Base-by-base conservation (phyloP, 2,797 vertebrate genomes). In the Sebastes hubbsi region DNA sequence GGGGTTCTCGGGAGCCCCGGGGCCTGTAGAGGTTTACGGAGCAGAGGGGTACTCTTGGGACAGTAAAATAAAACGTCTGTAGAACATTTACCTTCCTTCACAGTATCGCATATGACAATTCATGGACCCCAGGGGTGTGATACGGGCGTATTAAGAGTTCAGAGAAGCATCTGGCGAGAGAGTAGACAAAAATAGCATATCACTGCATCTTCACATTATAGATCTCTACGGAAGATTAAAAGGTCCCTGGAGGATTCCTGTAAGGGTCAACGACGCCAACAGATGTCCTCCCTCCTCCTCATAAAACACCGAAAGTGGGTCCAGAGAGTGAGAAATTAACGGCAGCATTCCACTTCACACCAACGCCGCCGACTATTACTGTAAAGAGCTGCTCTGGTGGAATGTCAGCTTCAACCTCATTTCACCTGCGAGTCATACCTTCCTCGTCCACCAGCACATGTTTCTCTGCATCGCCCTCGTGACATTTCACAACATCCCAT, bases 131-230 rank as follows among this genome's bases (percentile, higher is more conserved):
- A 25, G 54, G 86, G 91, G 91, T 64, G 82, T 32, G 69, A 84
- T 92, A 32, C 2, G 22, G 25, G 14, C 78, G 36, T 38, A 87
- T 87, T 87, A 81, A 81, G 76, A 81, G 88, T 84, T 90, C 78
- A 77, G 81, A 13, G 52, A 78, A 87, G 89, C 89, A 91, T 92
- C 88, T 92, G 91, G 89, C 27, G 22, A 69, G 76, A 81, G 80
- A 71, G 72, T 11, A 20, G 88, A 93, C 82, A 89, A 84, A 93
- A 93, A 94, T 91, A 92, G 91, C 82, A 67, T 6, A 81, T 83
- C 82, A 16, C 80, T 49, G 79, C 69, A 82, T 88, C 82, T 80
- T 83, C 69, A 34, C 82, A 71, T 89, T 85, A 82, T 75, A 83
- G 84, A 87, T 88, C 72, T 90, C 69, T 60, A 70, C 18, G 66